Evolutionary conservation across 2,113 vertebrate species (phyloP).

Genomic region (Nycticebus coucang): DNA sequence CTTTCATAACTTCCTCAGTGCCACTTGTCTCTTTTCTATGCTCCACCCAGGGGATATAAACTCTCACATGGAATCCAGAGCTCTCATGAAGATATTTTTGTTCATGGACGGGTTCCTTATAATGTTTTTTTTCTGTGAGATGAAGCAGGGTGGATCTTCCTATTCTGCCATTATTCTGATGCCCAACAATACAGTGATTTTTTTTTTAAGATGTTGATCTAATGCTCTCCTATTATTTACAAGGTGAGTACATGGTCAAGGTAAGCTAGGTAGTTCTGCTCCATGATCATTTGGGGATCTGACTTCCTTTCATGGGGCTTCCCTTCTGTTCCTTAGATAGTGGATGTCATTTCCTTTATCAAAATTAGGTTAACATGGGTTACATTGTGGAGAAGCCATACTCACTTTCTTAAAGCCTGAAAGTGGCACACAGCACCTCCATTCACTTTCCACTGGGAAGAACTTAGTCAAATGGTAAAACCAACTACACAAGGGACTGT

Average conservation of each 20-base stretch:
- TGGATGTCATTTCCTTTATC: slow-evolving; percentile 16
- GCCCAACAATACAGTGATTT: background rate
- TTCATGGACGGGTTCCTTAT: background rate
- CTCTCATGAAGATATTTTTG: background rate
- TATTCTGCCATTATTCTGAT: background rate
- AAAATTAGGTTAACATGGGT: background rate
- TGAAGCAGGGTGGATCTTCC: background rate
- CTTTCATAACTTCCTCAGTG: too few species aligned
- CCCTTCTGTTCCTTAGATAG: background rate
- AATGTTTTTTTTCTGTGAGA: background rate
- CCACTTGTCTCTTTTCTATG: too few species aligned
- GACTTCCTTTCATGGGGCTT: background rate
- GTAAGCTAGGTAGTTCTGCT: background rate
- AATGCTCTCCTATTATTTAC: slow-evolving; percentile 11
- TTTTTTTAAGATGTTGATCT: background rate
- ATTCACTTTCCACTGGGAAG: background rate
- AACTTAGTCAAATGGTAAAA: background rate
- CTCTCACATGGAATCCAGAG: too few species aligned
- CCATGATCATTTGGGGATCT: background rate
- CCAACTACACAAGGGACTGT: background rate
- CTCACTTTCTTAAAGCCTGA: background rate
- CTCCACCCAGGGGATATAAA: too few species aligned
- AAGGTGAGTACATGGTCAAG: background rate
- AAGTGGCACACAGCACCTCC: background rate
- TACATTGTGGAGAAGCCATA: background rate